phyloP scores from a whole-genome alignment of 1,140 invertebrate genomes.

The Dendrolimus punctatus region DNA sequence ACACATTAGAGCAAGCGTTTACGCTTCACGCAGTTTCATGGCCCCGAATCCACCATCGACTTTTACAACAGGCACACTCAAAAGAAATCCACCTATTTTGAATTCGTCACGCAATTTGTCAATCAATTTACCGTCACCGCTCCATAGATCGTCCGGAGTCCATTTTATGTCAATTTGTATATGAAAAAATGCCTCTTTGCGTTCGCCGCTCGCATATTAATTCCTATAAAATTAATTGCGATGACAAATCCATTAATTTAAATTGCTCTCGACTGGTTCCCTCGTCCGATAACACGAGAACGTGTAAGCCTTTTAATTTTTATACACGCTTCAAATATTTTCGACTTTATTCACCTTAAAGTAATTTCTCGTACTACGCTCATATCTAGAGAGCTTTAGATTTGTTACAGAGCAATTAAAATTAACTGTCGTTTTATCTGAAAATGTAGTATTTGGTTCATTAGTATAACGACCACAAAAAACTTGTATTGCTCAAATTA shows the following conservation, averaged over 20 bases:
- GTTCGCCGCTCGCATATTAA: conserved; percentile 60
- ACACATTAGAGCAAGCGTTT: not conserved
- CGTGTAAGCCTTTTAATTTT: conserved; percentile 18
- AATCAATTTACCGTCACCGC: conserved; percentile 62
- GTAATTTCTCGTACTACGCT: too few relatives aligned
- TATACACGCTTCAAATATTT: conserved; percentile 8
- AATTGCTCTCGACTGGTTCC: conserved; percentile 58
- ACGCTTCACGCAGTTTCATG: conserved; percentile 11
- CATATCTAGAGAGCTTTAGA: too few relatives aligned
- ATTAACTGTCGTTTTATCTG: too few relatives aligned
- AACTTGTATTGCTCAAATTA: too few relatives aligned
- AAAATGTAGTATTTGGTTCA: too few relatives aligned
- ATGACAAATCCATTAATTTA: conserved; percentile 68
- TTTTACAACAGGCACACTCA: conserved; percentile 54
- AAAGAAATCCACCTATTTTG: conserved; percentile 66
- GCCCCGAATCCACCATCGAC: conserved; percentile 39
- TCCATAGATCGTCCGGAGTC: conserved; percentile 44
- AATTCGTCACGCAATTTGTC: conserved; percentile 69
- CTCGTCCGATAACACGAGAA: conserved; percentile 13
- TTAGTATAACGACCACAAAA: too few relatives aligned
- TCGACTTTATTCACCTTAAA: too few relatives aligned
- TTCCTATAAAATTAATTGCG: conserved; percentile 67
- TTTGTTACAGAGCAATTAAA: too few relatives aligned
- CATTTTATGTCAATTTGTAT: conserved; percentile 62
- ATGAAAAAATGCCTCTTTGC: conserved; percentile 48